phyloP scores from a whole-genome alignment of 2,888 invertebrate genomes.

The Ellobium chinense region DNA sequence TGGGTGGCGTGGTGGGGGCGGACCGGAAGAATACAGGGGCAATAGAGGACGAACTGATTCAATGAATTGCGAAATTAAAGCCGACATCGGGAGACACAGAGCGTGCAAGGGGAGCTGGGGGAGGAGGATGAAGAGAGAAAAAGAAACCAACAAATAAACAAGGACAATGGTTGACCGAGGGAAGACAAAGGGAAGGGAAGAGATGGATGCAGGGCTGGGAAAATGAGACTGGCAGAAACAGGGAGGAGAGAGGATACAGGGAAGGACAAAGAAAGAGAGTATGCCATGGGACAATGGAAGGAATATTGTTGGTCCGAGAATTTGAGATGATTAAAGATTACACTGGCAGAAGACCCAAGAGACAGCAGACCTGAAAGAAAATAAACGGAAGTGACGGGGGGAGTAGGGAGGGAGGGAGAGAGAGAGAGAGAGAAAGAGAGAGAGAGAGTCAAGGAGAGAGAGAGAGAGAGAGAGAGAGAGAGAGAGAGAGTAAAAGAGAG shows the following conservation, averaged over 20 bases:
- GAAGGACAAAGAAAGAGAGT: neutral
- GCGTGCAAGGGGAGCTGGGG: neutral
- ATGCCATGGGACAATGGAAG: neutral
- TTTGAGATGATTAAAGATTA: too few relatives aligned
- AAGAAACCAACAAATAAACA: neutral
- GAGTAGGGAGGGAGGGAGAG: neutral
- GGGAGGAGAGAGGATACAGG: neutral
- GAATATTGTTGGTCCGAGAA: too few relatives aligned
- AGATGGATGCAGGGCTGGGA: neutral
- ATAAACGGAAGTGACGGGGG: neutral
- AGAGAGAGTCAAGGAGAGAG: neutral
- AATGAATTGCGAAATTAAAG: too few relatives aligned
- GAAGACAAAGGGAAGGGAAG: neutral
- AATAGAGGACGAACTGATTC: too few relatives aligned
- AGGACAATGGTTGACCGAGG: neutral
- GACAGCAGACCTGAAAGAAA: neutral
- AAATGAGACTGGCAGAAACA: neutral
- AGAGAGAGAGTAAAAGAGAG: neutral
- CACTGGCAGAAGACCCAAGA: too few relatives aligned
- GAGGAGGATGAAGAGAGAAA: neutral
- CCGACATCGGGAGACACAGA: neutral
- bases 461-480: neutral
- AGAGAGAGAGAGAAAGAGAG: neutral
- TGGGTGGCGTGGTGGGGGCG: too few relatives aligned
- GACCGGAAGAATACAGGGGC: too few relatives aligned